Evolutionary conservation across 2,113 vertebrate genomes (phyloP), one percentile per base, ranked within the genome.

Genomic region (Callionymus lyra): DNA sequence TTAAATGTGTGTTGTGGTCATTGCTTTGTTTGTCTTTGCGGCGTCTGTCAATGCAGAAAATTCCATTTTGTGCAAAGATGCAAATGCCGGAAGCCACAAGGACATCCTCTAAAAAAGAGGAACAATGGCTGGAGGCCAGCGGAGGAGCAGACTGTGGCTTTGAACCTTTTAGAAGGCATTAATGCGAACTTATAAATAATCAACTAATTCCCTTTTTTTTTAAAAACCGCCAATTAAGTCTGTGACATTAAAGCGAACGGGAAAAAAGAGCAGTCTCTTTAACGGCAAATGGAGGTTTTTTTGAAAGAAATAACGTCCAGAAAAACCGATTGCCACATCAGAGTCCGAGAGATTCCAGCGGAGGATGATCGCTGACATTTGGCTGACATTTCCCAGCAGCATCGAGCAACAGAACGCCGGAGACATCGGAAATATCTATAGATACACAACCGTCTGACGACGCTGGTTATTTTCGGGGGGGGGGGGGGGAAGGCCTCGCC

Each of bases 31-130:
- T 84, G 59, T 41, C 41, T n/a, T 49, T 62, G 56, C 62, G 68
- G 77, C 85, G 83, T 87, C 70, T 86, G 85, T 87, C 87, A 88
- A 86, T 84, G 82, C 78, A 81, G 62, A 86, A 87, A 86, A 90
- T 88, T 92, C 86, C 75, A 78, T 88, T 92, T 92, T 84, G 81
- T 83, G 84, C 77, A 86, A 84, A 93, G 88, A 93, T 87, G 85
- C 70, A 89, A 86, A 90, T 86, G 82, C 70, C 84, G 72, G 35
- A 31, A 72, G 81, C 63, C 63, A 87, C 12, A 74, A 91, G 87
- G 81, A 85, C 78, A 82, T 81, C 82, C 83, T 87, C 82, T 81
- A 73, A 78, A 85, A 62, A 63, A 66, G n/a, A n/a, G n/a, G 68
- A 82, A 89, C 83, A 87, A 86, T 90, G 82, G 80, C 51, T 65